Base-by-base conservation (phyloP, 2,888 invertebrate genomes). In the Dioctria linearis region DNA sequence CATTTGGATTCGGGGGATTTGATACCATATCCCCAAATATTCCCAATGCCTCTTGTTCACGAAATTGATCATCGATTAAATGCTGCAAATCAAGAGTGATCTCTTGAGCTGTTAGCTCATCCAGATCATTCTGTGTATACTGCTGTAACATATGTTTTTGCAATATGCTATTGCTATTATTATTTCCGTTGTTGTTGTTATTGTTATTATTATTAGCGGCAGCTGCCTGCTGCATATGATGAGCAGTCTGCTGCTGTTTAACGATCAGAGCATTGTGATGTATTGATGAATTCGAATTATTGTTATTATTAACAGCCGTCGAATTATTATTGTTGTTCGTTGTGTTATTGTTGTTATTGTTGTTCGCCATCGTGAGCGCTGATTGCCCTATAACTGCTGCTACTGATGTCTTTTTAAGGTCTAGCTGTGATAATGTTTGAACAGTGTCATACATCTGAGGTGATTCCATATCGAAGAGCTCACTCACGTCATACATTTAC, bases 41-140 rank as follows among this genome's bases (percentile, higher is more conserved):
- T 51, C 95, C 95, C 89, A 93, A 89, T 3, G 91, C 90, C 86
- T 92, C 92, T 86, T 92, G 92, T 85, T 96, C 96, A 85, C 94
- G 93, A 90, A 97, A 96, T 90, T 96, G 96, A 88, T 97, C 97
- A 90, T 97, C 96, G 87, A 98, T 97, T 86, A 98, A 92, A 88
- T 96, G 95, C 87, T 97, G 96, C 84, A 98, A 91, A 87, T 98
- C 97, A 86, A 98, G 91, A 83, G 96, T 96, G 88, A 97, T 96
- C 90, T 98, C 98, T 84, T 96, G 96, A 81, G 95, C 95, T 88
- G 96, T 96, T 86, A 98, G 92, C 88, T 97, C 97, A 87, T 95
- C 95, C 82, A 97, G 90, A 87, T 97, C 96, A 82, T 94, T 94
- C 81, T 95, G 94, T 82, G 94, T 93, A 89, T 94, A 95, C 84